Base-by-base conservation (phyloP, 2,888 invertebrate genomes). In the Euzophera pinguis region DNA sequence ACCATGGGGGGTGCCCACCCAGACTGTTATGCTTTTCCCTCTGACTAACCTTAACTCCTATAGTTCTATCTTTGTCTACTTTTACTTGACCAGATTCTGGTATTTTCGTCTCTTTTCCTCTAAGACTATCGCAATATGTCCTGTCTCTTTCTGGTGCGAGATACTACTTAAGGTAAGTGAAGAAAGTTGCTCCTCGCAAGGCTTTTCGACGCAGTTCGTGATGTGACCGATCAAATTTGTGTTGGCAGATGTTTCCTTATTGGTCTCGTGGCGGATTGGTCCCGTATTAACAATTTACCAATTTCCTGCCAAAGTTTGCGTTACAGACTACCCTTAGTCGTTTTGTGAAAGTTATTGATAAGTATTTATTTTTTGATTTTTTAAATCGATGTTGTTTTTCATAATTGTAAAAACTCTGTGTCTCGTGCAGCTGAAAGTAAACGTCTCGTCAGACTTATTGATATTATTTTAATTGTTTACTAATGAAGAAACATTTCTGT, bases 1-100 rank as follows among this genome's bases (percentile, higher is more conserved):
- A 84, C 88, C 78, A 82, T 90, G 88, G 90, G 91, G 91, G 91
- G 91, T 91, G 91, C 82, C 90, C 91, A 90, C 90, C 90, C 90
- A 88, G 75, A 81, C 76, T 56, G 78, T 59, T 57, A 58, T 60
- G 35, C 60, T 55, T 80, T 73, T 63, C 79, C 65, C 67, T 87
- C 79, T 50, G 68, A 64, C 79, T 34, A 50, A 55, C 47, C 22
- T 10, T 22, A 14, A 56, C 37, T 17, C 48, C 9, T 53, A 69
- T 89, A 78, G 65, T 56, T 53, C 75, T 69, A 66, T 86, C 86
- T 73, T 76, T 61, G 57, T 87, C 80, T 73, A 68, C 73, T 73
- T 71, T 62, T 66, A 71, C 76, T 74, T 64, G 73, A 71, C 61
- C 69, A 64, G 63, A 65, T 74, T 75, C 68, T 65, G 62, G 64